phyloP scores from a whole-genome alignment of 2,888 invertebrate species.

The Ormyrus rosae region DNA sequence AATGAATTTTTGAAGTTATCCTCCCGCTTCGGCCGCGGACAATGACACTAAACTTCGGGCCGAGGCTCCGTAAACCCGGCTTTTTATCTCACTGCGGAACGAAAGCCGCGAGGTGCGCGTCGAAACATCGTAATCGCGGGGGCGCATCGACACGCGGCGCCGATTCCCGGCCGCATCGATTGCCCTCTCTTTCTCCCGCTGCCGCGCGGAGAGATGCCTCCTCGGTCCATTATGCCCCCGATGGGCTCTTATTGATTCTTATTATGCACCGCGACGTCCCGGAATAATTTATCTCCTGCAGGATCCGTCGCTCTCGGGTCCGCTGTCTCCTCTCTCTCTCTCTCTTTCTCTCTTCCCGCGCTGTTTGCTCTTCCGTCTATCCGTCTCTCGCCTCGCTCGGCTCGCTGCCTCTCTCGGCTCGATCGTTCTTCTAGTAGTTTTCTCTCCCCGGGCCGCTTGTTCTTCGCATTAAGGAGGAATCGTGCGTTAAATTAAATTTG shows the following conservation, averaged over 20 bases:
- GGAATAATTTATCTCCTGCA: constrained; percentile 66
- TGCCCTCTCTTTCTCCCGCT: background rate
- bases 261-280: constrained; percentile 68
- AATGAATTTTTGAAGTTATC: too few relatives aligned
- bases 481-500: constrained; percentile 54
- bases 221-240: constrained; percentile 65
- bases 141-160: background rate
- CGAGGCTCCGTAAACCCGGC: too few relatives aligned
- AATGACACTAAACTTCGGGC: too few relatives aligned
- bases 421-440: constrained; percentile 33
- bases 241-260: constrained; percentile 69
- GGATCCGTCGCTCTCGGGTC: constrained; percentile 21
- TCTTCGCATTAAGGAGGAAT: constrained; percentile 38
- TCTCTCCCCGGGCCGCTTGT: constrained; percentile 35
- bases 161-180: background rate
- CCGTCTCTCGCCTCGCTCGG: background rate
- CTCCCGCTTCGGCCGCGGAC: too few relatives aligned
- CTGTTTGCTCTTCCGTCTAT: constrained; percentile 23
- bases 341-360: background rate
- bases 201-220: constrained; percentile 50
- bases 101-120: too few relatives aligned
- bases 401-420: too few relatives aligned
- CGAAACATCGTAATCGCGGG: constrained; percentile 25
- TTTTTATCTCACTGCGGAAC: too few relatives aligned
- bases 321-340: constrained; percentile 14